Evolutionary conservation across 2,113 vertebrate genomes (phyloP).

Genomic region (Cyanoderma ruficeps): DNA sequence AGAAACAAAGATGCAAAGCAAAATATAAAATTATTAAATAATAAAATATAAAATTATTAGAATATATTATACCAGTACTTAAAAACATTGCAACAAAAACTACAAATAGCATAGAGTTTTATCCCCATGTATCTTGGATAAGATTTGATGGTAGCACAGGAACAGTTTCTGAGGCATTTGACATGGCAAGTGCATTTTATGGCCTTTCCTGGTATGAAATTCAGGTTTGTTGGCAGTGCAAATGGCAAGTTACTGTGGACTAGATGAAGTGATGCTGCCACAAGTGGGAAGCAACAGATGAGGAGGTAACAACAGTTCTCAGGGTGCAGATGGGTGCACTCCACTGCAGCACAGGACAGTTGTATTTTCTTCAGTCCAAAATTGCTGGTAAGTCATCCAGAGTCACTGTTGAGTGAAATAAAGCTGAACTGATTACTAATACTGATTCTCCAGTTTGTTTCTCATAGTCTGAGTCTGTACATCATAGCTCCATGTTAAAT

Average conservation of each 20-base stretch:
- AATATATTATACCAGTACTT: background rate
- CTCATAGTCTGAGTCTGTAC: background rate
- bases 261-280: background rate
- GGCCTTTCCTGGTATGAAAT: background rate
- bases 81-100: background rate
- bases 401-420: background rate
- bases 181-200: background rate
- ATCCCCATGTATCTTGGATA: background rate
- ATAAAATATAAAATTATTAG: background rate
- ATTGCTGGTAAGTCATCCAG: background rate
- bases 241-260: background rate
- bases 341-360: background rate
- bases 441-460: background rate
- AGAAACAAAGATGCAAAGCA: background rate
- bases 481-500: background rate
- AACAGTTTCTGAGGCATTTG: background rate
- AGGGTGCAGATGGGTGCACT: fast-evolving
- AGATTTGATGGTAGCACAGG: background rate
- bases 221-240: background rate
- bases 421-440: background rate
- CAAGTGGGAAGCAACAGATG: background rate
- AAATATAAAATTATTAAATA: background rate
- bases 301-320: background rate
- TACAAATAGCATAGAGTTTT: background rate
- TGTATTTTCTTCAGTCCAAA: background rate